Base-by-base conservation (phyloP, 2,797 vertebrate species). In the Thamnophis elegans region DNA sequence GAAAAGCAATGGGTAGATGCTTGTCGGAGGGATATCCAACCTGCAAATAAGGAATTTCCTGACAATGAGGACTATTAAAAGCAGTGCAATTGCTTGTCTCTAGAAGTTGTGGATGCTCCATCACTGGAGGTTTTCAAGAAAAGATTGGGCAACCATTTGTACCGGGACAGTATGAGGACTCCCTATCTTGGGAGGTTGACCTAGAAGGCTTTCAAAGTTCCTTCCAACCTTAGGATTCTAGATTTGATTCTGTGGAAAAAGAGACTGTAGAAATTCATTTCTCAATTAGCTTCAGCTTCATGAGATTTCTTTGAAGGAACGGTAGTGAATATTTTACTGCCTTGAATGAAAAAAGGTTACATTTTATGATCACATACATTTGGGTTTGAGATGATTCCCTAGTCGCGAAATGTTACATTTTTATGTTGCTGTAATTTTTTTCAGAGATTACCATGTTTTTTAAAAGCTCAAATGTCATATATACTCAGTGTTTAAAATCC, bases 401-500 rank as follows among this genome's bases (percentile, higher is more conserved):
- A 6, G 94, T n/a, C 92, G 85, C 95, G 95, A 96, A 94, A 92
- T 90, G 82, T 93, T 95, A 68, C 82, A 93, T 96, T 97, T 97
- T 97, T 96, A 96, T 96, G 68, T 96, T 95, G 94, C 93, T 91
- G 91, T 96, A 95, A 95, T 94, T 96, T 95, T 78, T 96, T 96
- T 22, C 94, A 95, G 97, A 96, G 95, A 96, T 95, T 97, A 87
- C 89, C 20, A 97, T 95, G 92, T 97, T 97, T 88, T 97, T 97
- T 97, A 93, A 96, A 91, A 93, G 95, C 94, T 95, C 93, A 95
- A 96, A 95, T 97, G 95, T 96, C 95, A 95, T 42, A 0, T 95
- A 60, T 93, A 96, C 96, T 86, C 96, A 96, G 91, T 96, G 96
- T 5, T 94, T 93, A 95, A 94, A 94, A 96, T 96, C 96, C 93